phyloP scores from a whole-genome alignment of 2,797 vertebrate species.

The Leucoraja ocellata region DNA sequence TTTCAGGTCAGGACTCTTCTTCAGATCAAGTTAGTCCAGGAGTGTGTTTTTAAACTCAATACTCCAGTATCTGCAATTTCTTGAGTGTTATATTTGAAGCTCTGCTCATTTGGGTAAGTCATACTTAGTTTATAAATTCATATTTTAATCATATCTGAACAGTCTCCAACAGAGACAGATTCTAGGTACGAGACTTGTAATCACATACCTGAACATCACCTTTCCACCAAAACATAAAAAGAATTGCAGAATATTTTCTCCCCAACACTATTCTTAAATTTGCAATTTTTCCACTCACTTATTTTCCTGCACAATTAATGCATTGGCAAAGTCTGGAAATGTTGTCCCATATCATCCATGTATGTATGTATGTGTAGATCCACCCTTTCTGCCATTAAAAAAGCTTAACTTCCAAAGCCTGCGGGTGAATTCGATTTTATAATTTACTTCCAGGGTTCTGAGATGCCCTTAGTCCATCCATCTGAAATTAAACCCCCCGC shows the following conservation, averaged over 20 bases:
- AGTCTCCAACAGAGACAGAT: not conserved
- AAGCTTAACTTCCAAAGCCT: not conserved
- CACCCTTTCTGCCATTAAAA: not conserved
- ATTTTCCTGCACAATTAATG: not conserved
- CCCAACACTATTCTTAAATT: not conserved
- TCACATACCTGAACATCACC: not conserved
- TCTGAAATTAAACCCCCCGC: too few relatives aligned
- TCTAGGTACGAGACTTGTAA: not conserved
- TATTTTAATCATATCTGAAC: not conserved
- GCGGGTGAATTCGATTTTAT: too few relatives aligned
- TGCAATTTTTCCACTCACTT: too few relatives aligned
- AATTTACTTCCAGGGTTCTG: too few relatives aligned
- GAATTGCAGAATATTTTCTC: not conserved
- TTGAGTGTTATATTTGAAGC: not conserved
- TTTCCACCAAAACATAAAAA: not conserved
- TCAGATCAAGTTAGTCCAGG: too few relatives aligned
- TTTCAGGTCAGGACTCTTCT: too few relatives aligned
- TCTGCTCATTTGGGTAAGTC: not conserved
- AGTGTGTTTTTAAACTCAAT: too few relatives aligned
- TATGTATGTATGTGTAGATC: not conserved
- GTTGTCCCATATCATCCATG: not conserved
- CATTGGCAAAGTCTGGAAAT: not conserved
- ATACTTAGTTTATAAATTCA: not conserved
- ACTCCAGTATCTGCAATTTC: too few relatives aligned
- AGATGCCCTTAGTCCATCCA: too few relatives aligned